A percentile compares a stretch with the other conserved stretches of the same genome.
Conservation (phyloP, 2,888 invertebrate species). For the Crepidodera aurea region DNA sequence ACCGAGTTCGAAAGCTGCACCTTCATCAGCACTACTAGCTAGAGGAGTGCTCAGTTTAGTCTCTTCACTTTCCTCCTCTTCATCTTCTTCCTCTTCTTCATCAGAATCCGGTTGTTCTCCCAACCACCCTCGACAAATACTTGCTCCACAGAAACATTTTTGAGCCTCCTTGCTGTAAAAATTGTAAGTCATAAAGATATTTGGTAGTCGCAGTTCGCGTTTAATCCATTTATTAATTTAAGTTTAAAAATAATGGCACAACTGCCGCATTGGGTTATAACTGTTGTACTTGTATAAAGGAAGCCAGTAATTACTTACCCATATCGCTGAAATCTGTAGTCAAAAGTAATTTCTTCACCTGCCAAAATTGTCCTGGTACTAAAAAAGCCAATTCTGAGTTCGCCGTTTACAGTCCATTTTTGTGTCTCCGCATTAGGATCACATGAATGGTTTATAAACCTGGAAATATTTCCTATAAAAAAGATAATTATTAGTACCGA, state of each 20-base stretch:
- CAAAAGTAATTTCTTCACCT: conserved; percentile 97
- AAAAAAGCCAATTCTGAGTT: conserved; percentile 96
- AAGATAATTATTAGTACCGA: conserved; percentile 30
- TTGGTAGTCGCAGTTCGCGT: no score
- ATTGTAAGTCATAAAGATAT: no score
- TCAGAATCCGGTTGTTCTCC: conserved; percentile 84
- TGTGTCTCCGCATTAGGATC: conserved; percentile 99
- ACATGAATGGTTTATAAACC: conserved; percentile 99
- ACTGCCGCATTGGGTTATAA: no score
- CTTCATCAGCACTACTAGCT: conserved; percentile 17
- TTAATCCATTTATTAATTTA: no score
- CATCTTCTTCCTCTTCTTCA: conserved; percentile 62
- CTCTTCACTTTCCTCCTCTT: conserved; percentile 53
- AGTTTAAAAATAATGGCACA: no score
- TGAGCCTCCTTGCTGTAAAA: conserved; percentile 89
- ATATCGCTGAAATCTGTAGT: conserved; percentile 97
- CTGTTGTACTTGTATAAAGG: no score
- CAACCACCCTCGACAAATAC: conserved; percentile 93
- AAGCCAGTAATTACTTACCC: no score
- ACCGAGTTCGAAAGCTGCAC: conserved; percentile 3
- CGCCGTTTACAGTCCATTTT: conserved; percentile 95
- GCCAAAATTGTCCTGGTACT: conserved; percentile 81
- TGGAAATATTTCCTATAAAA: conserved; percentile 80
- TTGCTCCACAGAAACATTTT: conserved; percentile 91
- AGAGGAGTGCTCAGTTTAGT: neutral